Percentiles rank a stretch among this genome's conserved stretches.
phyloP scores from a whole-genome alignment of 2,797 vertebrate genomes.

The Argyrosomus regius region DNA sequence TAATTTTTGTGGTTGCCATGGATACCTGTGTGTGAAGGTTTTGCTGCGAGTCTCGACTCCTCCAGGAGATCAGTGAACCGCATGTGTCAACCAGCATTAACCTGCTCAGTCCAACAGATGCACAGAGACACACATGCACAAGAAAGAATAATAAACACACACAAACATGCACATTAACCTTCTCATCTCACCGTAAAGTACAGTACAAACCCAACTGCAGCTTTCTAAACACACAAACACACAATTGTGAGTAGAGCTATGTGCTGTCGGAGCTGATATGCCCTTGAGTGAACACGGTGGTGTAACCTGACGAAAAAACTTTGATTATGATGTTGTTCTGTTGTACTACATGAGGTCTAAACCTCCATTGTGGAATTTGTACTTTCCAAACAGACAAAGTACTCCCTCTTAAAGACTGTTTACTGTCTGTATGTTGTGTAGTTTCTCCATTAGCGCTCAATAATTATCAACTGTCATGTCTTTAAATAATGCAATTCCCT shows the following conservation, averaged over 20 bases:
- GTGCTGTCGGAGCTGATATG: conserved; percentile 45
- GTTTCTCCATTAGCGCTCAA: neutral
- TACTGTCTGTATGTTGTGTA: neutral
- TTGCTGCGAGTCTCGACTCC: conserved; percentile 79
- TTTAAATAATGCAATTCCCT: neutral
- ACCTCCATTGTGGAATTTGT: conserved; percentile 21
- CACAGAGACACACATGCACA: conserved; percentile 63
- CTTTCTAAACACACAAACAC: conserved; percentile 52
- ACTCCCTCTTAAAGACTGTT: neutral
- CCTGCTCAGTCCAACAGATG: conserved; percentile 78
- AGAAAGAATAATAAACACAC: conserved; percentile 57
- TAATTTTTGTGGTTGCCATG: conserved; percentile 85
- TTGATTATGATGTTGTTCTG: conserved; percentile 59
- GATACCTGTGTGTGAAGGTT: conserved; percentile 82
- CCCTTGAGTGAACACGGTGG: conserved; percentile 53
- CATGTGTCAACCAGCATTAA: conserved; percentile 84
- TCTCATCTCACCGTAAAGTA: conserved; percentile 43
- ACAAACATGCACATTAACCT: conserved; percentile 59
- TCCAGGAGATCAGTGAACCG: conserved; percentile 84
- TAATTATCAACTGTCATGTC: conserved; percentile 4
- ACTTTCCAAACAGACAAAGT: conserved; percentile 22
- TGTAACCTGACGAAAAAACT: conserved; percentile 60
- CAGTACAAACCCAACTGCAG: conserved; percentile 40
- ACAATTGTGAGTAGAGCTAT: conserved; percentile 39
- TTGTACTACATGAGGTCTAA: conserved; percentile 50